These are phyloP conservation scores for Ommatoiulus sabulosus DNA, from an alignment of 2,888 invertebrate species.

Conservation along the genomic window DNA sequence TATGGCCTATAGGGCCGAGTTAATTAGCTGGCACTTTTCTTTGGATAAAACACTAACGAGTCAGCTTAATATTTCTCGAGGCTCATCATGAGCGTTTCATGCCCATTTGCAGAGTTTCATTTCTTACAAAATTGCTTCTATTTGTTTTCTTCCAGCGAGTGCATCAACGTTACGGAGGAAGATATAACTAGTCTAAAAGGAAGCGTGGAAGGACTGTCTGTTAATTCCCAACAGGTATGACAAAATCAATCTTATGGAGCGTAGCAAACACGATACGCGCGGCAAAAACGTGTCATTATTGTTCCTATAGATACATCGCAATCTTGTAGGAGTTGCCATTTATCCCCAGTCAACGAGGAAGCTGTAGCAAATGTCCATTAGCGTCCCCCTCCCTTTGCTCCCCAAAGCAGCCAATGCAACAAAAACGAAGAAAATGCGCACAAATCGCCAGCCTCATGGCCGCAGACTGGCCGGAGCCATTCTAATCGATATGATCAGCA, in stretches of 20 bases:
- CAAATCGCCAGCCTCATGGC: not conserved
- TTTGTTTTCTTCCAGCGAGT: constrained; percentile 60
- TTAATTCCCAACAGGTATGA: constrained; percentile 60
- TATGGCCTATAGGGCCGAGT: not conserved
- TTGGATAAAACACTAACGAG: not conserved
- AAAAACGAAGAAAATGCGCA: not conserved
- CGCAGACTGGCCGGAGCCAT: not conserved
- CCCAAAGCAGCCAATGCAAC: not conserved
- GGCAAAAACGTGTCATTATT: not conserved
- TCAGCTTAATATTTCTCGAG: not conserved
- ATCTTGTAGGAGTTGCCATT: not conserved
- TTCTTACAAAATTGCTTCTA: constrained; percentile 17
- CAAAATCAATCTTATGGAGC: not conserved
- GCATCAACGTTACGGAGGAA: constrained; percentile 62
- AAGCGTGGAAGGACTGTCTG: constrained; percentile 58
- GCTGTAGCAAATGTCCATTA: not conserved
- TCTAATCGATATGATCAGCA: not conserved
- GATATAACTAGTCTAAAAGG: constrained; percentile 62
- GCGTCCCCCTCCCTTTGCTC: not conserved
- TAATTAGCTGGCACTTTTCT: not conserved
- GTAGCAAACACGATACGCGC: not conserved
- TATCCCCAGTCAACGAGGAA: not conserved
- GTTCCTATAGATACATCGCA: not conserved
- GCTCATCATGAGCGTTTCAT: not conserved
- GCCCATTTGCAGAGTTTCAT: not conserved